Evolutionary conservation across 2,797 vertebrate genomes (phyloP).

Genomic region (Tenualosa thibaudeaui): DNA sequence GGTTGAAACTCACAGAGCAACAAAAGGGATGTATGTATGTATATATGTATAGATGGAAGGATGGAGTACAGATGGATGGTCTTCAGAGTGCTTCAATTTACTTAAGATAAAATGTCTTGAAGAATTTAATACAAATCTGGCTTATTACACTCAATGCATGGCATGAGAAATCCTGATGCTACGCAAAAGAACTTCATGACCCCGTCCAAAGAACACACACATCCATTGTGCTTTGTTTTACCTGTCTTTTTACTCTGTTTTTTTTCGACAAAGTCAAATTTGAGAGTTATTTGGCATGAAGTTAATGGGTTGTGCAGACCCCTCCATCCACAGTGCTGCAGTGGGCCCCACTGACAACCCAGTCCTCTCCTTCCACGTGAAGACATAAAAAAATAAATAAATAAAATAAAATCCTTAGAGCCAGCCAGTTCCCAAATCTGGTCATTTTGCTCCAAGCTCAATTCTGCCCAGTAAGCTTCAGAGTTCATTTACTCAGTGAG

Average conservation of each 20-base stretch:
- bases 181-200: background rate
- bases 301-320: conserved; percentile 4
- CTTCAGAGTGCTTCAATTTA: no score
- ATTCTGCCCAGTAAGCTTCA: conserved; percentile 38
- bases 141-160: no score
- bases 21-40: background rate
- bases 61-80: background rate
- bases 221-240: conserved; percentile 16
- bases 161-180: no score
- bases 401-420: background rate
- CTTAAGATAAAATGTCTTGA: no score
- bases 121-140: no score
- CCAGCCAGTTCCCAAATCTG: background rate
- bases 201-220: background rate
- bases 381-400: background rate
- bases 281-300: background rate
- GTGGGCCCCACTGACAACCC: background rate
- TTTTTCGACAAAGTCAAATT: background rate
- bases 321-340: background rate
- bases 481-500: conserved; percentile 43
- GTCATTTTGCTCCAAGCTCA: conserved; percentile 29
- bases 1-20: background rate
- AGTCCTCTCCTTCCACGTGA: background rate
- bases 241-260: background rate
- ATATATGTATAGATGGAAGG: background rate